Conservation (phyloP, 2,797 vertebrate genomes). For the Accipiter badius region DNA sequence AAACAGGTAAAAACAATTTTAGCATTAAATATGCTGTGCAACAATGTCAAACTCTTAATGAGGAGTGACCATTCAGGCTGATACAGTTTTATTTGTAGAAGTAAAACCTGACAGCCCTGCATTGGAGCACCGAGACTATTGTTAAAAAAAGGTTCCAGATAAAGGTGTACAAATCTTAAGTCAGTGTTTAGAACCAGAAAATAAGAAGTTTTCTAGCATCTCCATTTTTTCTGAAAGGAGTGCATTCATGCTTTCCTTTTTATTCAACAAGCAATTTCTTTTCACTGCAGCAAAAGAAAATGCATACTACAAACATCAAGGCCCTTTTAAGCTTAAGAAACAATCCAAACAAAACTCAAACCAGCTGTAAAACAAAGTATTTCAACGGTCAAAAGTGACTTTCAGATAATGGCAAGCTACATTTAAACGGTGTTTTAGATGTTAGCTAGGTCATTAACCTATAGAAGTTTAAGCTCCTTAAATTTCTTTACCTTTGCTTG, state of each 20-base stretch:
- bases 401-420: neutral
- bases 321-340: constrained; percentile 61
- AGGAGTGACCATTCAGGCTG: constrained; percentile 59
- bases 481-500: neutral
- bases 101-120: constrained; percentile 48
- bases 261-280: constrained; percentile 49
- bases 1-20: constrained; percentile 66
- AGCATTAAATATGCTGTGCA: constrained; percentile 69
- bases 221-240: constrained; percentile 36
- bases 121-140: constrained; percentile 59
- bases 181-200: constrained; percentile 32
- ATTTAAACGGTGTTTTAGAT: neutral
- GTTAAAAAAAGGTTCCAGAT: constrained; percentile 16
- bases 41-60: constrained; percentile 37
- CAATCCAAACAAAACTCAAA: constrained; percentile 60
- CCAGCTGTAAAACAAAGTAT: constrained; percentile 64
- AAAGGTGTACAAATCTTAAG: neutral
- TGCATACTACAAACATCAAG: constrained; percentile 17
- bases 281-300: constrained; percentile 62
- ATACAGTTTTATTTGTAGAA: constrained; percentile 45
- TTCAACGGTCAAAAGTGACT: constrained; percentile 36
- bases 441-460: neutral
- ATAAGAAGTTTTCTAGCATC: constrained; percentile 38
- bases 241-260: constrained; percentile 70
- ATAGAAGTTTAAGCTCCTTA: neutral